Evolutionary conservation across 2,888 invertebrate genomes (phyloP).

Genomic region (Drosophila birchii): DNA sequence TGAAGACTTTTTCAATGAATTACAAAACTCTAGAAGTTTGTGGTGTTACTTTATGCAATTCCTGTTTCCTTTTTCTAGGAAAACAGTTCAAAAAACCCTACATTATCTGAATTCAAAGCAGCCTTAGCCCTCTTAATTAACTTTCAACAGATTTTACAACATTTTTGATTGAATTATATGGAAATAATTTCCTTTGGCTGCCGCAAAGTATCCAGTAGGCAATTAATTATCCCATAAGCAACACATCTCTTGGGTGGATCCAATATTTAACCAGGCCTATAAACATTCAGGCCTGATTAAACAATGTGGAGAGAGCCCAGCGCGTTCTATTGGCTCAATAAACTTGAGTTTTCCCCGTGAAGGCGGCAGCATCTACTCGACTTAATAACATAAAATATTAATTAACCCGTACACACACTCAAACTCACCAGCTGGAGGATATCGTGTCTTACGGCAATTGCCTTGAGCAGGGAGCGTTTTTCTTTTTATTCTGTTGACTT

Average conservation of each 20-base stretch:
- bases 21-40: not conserved
- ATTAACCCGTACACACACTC: conserved; percentile 61
- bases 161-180: conserved; percentile 15
- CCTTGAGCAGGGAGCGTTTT: conserved; percentile 47
- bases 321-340: conserved; percentile 65
- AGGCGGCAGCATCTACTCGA: conserved; percentile 44
- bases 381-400: conserved; percentile 77
- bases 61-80: no score
- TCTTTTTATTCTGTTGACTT: conserved; percentile 46
- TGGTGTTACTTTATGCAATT: no score
- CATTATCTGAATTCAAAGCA: not conserved
- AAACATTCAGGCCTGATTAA: conserved; percentile 72
- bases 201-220: conserved; percentile 18
- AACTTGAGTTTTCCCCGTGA: conserved; percentile 36
- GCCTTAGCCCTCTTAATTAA: no score
- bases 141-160: not conserved
- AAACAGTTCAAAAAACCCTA: not conserved
- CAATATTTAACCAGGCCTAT: conserved; percentile 62
- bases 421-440: conserved; percentile 24
- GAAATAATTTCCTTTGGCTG: conserved; percentile 20
- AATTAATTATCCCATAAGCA: conserved; percentile 27
- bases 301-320: conserved; percentile 55
- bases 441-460: conserved; percentile 37
- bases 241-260: conserved; percentile 21
- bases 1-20: not conserved